Evolutionary conservation across 2,888 invertebrate species (phyloP).

Genomic region (Microdon myrmicae): DNA sequence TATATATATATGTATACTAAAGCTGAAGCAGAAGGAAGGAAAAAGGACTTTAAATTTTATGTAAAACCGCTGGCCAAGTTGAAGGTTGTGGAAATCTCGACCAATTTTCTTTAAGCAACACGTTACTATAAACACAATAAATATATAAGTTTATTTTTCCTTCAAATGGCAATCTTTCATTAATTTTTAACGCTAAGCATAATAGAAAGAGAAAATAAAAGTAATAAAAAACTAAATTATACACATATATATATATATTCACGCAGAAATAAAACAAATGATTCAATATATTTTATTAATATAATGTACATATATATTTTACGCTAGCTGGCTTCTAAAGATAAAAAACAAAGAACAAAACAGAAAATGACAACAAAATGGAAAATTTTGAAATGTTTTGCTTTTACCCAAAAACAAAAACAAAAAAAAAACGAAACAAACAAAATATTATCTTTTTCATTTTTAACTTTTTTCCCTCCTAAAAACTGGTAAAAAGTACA

Average conservation of each 20-base stretch:
- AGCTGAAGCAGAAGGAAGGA: background rate
- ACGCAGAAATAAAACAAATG: constrained; percentile 21
- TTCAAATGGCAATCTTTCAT: constrained; percentile 20
- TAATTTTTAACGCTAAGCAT: constrained; percentile 25
- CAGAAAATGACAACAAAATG: background rate
- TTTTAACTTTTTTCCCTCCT: constrained; percentile 16
- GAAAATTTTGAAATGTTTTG: constrained; percentile 4
- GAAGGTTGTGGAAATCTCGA: constrained; percentile 49
- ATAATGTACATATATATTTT: constrained; percentile 35
- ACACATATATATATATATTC: constrained; percentile 23
- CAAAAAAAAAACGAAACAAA: too few relatives aligned
- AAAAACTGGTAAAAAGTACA: constrained; percentile 53
- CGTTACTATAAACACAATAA: constrained; percentile 44
- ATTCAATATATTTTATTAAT: too few relatives aligned
- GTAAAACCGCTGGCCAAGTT: constrained; percentile 40
- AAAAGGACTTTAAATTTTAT: too few relatives aligned
- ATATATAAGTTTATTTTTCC: constrained; percentile 35
- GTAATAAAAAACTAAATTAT: constrained; percentile 14
- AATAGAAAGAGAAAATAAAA: constrained; percentile 5
- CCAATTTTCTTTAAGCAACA: constrained; percentile 51
- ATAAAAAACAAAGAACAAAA: constrained; percentile 22
- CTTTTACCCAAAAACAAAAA: constrained; percentile 11
- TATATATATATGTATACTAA: background rate
- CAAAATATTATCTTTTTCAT: constrained; percentile 4
- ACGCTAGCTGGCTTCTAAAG: constrained; percentile 27